A percentile compares a stretch with the other conserved stretches of the same genome.
These are phyloP conservation scores for Danio rerio DNA, from an alignment of 2,113 vertebrate species.

Conservation along the genomic window DNA sequence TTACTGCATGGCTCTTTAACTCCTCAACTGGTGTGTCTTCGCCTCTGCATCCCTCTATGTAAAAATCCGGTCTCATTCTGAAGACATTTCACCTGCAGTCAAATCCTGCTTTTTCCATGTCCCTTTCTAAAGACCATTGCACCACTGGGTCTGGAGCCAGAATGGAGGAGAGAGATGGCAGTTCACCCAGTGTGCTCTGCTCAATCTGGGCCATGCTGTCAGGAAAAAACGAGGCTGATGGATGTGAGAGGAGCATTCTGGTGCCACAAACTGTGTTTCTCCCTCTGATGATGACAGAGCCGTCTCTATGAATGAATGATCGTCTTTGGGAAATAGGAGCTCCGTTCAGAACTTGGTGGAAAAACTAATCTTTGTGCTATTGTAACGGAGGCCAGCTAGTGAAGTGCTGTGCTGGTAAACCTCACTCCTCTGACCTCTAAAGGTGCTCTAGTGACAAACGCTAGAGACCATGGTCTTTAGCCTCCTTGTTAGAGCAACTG, in stretches of 20 bases:
- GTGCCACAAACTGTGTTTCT: background rate
- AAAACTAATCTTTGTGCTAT: background rate
- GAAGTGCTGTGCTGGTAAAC: no score
- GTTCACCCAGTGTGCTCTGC: background rate
- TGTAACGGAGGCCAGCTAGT: no score
- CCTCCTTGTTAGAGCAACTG: no score
- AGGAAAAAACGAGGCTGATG: conserved; percentile 20
- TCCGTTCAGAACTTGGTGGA: background rate
- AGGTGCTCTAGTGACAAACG: no score
- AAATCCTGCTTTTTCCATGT: background rate
- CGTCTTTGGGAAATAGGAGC: background rate
- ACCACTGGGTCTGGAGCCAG: conserved; percentile 41
- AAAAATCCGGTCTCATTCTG: background rate
- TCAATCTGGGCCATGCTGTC: conserved; percentile 33
- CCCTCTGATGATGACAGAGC: background rate
- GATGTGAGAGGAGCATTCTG: conserved; percentile 6
- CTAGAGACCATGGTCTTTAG: no score
- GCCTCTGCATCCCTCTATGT: background rate
- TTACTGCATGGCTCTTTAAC: conserved; percentile 22
- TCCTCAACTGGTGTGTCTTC: conserved; percentile 10
- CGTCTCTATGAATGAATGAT: conserved; percentile 29
- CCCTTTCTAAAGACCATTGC: conserved; percentile 24
- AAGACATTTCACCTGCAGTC: conserved; percentile 18
- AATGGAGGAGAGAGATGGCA: conserved; percentile 16
- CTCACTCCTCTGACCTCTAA: no score